Percentiles rank a stretch among this genome's conserved stretches.
These are phyloP conservation scores for Ceuthmochares aereus DNA, from an alignment of 2,113 vertebrate genomes.

Conservation along the genomic window DNA sequence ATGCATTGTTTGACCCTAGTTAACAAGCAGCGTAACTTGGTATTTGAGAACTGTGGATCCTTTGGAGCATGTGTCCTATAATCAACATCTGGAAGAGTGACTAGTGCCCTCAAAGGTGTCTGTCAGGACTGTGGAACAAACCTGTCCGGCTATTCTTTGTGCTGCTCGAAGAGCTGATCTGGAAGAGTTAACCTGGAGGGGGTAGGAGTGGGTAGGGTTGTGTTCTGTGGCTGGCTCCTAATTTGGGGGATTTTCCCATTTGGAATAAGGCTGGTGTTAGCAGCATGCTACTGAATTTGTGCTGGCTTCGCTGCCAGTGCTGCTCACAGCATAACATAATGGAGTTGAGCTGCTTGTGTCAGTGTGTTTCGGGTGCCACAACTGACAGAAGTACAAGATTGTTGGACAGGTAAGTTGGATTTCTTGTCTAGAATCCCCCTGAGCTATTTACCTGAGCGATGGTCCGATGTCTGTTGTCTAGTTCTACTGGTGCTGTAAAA, in stretches of 20 bases:
- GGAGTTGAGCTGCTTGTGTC: background rate
- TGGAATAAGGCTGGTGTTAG: background rate
- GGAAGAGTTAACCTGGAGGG: background rate
- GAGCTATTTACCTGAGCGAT: background rate
- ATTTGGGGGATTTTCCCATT: background rate
- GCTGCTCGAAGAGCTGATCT: background rate
- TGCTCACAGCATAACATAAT: accelerated
- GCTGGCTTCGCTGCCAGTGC: background rate
- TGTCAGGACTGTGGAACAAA: accelerated
- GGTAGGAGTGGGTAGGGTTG: accelerated
- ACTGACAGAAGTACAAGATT: background rate
- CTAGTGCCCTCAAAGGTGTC: accelerated
- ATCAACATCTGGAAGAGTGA: accelerated
- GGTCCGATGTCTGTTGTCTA: background rate
- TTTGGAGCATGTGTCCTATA: background rate
- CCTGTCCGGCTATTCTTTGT: background rate
- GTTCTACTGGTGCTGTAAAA: background rate
- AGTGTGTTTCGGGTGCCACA: background rate
- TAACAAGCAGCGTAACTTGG: background rate
- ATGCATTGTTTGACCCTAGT: background rate
- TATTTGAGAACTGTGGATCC: background rate
- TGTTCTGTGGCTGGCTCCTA: background rate
- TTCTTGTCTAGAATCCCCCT: background rate
- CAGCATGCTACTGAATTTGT: background rate
- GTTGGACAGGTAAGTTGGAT: background rate